These are phyloP conservation scores for Lapara coniferarum DNA, from an alignment of 2,888 invertebrate species.

Conservation along the genomic window DNA sequence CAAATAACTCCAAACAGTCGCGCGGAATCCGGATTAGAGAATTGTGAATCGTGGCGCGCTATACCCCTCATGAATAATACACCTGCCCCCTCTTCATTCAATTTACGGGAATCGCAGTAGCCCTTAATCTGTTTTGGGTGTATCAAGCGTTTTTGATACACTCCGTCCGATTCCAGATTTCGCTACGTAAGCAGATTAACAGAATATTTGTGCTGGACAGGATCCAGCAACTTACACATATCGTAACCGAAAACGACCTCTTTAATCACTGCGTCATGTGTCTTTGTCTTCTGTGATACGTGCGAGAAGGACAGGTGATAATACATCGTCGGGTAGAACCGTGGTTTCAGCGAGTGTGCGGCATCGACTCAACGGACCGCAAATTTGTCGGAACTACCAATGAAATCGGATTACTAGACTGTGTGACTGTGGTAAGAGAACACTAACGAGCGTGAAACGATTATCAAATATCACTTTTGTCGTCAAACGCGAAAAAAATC, in stretches of 20 bases:
- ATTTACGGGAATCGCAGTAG: slow-evolving; percentile 53
- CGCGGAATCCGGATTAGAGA: slow-evolving; percentile 44
- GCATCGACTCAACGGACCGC: slow-evolving; percentile 70
- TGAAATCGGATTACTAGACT: slow-evolving; percentile 77
- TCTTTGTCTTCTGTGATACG: slow-evolving; percentile 45
- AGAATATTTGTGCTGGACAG: slow-evolving; percentile 49
- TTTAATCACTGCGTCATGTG: slow-evolving; percentile 51
- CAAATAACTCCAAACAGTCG: slow-evolving; percentile 41
- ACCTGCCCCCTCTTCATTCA: slow-evolving; percentile 51
- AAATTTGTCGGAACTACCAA: slow-evolving; percentile 78
- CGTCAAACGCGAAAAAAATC: slow-evolving; percentile 58
- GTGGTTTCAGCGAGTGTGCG: slow-evolving; percentile 50
- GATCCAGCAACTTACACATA: slow-evolving; percentile 51
- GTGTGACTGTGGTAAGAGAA: slow-evolving; percentile 62
- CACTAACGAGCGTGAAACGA: slow-evolving; percentile 71
- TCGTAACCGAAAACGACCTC: slow-evolving; percentile 55
- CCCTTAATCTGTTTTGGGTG: slow-evolving; percentile 49
- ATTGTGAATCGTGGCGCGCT: slow-evolving; percentile 40
- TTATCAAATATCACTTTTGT: slow-evolving; percentile 60
- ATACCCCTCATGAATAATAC: slow-evolving; percentile 52
- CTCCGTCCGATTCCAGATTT: slow-evolving; percentile 41
- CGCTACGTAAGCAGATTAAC: slow-evolving; percentile 56
- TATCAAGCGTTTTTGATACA: slow-evolving; percentile 48
- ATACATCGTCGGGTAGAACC: slow-evolving; percentile 55
- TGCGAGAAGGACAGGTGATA: slow-evolving; percentile 50